Evolutionary conservation across 2,113 vertebrate genomes (phyloP).

Genomic region (Bubalus kerabau): DNA sequence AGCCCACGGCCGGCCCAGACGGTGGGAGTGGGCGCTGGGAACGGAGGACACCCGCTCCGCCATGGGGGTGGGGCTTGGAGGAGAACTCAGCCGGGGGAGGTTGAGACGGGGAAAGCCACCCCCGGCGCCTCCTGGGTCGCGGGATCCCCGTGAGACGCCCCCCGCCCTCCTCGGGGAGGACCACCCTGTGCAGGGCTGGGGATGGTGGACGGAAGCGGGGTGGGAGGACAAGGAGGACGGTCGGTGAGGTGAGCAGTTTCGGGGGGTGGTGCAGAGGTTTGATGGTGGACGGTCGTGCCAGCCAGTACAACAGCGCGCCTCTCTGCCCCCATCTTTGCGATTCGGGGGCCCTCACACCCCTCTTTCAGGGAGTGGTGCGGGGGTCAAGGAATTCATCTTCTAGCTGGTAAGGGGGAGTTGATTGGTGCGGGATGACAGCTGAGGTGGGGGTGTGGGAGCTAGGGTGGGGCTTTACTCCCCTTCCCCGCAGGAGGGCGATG

Average conservation of each 20-base stretch:
- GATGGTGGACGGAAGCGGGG: constrained; percentile 13
- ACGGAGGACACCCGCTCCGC: neutral
- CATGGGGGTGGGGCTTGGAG: constrained; percentile 35
- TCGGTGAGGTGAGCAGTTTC: constrained; percentile 21
- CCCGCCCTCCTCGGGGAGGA: neutral
- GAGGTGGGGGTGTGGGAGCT: neutral
- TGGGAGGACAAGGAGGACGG: constrained; percentile 10
- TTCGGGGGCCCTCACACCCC: neutral
- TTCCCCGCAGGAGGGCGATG: neutral
- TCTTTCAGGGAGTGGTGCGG: neutral
- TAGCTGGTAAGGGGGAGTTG: constrained; percentile 29
- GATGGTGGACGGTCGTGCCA: neutral
- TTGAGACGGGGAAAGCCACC: neutral
- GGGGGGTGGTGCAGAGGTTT: constrained; percentile 42
- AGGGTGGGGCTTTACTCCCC: neutral
- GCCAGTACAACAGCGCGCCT: neutral
- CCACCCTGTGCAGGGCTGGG: neutral
- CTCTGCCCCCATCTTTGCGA: constrained; percentile 11
- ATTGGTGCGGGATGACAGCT: neutral
- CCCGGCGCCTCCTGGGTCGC: neutral
- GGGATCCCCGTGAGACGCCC: constrained; percentile 23
- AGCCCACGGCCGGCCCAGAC: neutral
- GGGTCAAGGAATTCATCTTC: constrained; percentile 28
- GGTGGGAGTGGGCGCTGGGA: neutral
- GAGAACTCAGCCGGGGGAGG: neutral